Conservation (phyloP, 2,797 vertebrate genomes). For the Atherinosoma microstoma region DNA sequence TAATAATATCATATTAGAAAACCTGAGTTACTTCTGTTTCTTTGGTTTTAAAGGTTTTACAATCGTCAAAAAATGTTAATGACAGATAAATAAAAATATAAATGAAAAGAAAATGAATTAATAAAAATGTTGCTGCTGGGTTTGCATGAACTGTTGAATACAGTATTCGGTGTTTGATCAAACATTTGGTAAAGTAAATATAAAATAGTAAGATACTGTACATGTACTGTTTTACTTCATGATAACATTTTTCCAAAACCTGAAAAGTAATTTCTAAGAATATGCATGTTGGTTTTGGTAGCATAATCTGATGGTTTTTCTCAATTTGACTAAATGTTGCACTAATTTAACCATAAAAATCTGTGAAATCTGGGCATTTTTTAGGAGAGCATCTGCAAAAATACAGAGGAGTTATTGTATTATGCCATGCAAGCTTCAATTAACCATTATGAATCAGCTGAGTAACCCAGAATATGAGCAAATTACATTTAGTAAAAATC, state of each 20-base stretch:
- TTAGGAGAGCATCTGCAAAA: background rate
- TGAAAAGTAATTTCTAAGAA: background rate
- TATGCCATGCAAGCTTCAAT: background rate
- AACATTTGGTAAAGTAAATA: background rate
- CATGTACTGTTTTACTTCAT: background rate
- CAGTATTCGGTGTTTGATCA: background rate
- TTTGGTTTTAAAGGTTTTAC: background rate
- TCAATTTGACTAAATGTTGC: background rate
- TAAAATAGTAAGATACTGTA: too few species aligned
- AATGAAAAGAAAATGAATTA: too few species aligned
- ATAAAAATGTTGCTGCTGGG: too few species aligned
- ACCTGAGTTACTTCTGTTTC: background rate
- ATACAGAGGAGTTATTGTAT: background rate
- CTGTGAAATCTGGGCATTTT: background rate
- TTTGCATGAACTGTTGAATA: too few species aligned
- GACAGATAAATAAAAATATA: too few species aligned
- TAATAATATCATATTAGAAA: background rate
- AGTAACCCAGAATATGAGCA: background rate
- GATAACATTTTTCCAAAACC: too few species aligned
- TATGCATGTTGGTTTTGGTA: background rate
- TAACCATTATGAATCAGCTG: background rate
- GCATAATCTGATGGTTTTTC: background rate
- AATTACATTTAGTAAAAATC: background rate
- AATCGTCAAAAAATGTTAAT: background rate
- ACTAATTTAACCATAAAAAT: background rate